Base-by-base conservation (phyloP, 2,888 invertebrate genomes). In the Watsonalla cultraria region DNA sequence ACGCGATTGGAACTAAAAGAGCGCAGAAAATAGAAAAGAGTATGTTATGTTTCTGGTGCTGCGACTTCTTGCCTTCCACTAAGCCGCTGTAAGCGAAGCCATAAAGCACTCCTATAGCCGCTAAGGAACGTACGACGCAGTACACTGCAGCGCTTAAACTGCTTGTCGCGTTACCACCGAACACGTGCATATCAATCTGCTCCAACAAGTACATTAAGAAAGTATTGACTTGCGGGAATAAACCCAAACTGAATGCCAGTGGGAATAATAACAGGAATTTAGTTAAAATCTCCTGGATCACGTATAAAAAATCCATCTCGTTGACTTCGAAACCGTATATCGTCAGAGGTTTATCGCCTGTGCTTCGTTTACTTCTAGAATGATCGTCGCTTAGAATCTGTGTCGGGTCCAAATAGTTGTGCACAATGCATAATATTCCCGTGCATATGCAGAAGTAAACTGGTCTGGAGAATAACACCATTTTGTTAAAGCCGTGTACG, bases 171-270 rank as follows among this genome's bases (percentile, higher is more conserved):
- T 96, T 97, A 0, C 97, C 97, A 0, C 97, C 97, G 74, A 97
- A 97, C 0, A 96, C 78, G 73, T 97, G 96, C 94, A 96, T 98
- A 83, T 95, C 99, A 74, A 94, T 92, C 92, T 99, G 99, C 82
- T 99, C 99, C 65, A 99, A 91, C n/a, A 98, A 89, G 83, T 99
- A 99, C 96, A 98, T 97, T 7, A 95, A 84, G 81, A 99, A 98
- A 0, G 99, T 99, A 78, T 98, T 99, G 53, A 99, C 96, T 89
- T 97, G 99, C 5, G 99, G 99, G 74, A 99, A 96, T 48, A 99
- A 90, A 0, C 99, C 99, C 60, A 99, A 90, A 48, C 98, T 98
- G 86, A 99, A 99, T 35, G 98, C 93, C 50, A 99, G 75, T 0
- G 99, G 99, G 82, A 99, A 97, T 81, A 96, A 95, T 47, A 99